Evolutionary conservation across 2,888 invertebrate species (phyloP).

Genomic region (Torymus auratus): DNA sequence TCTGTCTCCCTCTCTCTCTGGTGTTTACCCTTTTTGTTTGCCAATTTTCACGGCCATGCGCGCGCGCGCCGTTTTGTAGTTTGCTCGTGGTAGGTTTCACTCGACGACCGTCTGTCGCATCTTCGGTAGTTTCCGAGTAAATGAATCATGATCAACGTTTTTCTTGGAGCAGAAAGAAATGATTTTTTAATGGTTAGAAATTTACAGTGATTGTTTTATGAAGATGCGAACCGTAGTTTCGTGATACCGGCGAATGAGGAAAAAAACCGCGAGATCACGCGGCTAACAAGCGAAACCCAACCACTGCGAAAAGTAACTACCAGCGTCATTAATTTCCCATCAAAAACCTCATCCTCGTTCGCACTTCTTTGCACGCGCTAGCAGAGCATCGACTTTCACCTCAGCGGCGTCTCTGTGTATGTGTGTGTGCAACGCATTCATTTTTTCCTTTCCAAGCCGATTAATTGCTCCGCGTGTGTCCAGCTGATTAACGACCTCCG

Average conservation of each 20-base stretch:
- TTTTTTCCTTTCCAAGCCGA: conserved; percentile 36
- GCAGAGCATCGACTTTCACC: conserved; percentile 40
- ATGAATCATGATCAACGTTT: no score
- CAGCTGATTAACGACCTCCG: conserved; percentile 32
- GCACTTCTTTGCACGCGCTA: conserved; percentile 20
- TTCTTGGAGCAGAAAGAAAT: no score
- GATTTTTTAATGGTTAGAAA: no score
- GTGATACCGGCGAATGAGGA: no score
- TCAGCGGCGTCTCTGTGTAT: background rate
- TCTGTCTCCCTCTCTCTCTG: conserved; percentile 15
- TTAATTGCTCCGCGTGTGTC: conserved; percentile 31
- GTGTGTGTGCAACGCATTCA: background rate
- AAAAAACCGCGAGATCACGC: conserved; percentile 3
- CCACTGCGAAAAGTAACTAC: conserved; percentile 25
- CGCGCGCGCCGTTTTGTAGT: no score
- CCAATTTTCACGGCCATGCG: conserved; percentile 4
- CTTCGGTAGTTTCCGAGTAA: no score
- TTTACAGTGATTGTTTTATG: background rate
- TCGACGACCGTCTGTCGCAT: no score
- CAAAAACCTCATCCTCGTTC: conserved; percentile 27
- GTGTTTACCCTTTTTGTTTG: conserved; percentile 31
- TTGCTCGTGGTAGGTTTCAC: no score
- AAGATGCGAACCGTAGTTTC: no score
- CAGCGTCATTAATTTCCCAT: conserved; percentile 39
- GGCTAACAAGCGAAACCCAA: conserved; percentile 6